Evolutionary conservation across 2,797 vertebrate genomes (phyloP).

Genomic region (Mus minutoides): DNA sequence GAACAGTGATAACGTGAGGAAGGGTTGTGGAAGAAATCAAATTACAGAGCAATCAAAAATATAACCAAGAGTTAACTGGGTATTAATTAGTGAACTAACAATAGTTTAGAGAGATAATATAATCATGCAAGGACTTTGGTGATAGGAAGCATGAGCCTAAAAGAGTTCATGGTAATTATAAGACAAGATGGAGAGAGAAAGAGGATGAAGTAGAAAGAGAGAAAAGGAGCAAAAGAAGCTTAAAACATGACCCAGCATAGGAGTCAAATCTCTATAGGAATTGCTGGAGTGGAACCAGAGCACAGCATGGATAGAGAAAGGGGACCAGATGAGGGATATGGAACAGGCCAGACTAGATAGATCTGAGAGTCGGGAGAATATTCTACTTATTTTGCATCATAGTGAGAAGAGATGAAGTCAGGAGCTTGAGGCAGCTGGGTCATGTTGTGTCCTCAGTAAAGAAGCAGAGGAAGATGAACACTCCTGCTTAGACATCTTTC

Average conservation of each 20-base stretch:
- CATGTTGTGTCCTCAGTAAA: background rate
- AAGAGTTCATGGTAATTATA: background rate
- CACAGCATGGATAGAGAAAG: background rate
- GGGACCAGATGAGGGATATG: accelerated
- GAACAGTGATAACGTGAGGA: background rate
- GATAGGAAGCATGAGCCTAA: background rate
- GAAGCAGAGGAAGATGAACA: background rate
- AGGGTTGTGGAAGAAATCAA: background rate
- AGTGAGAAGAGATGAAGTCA: background rate
- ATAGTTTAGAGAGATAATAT: background rate
- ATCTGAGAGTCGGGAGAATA: background rate
- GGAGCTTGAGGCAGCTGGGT: background rate
- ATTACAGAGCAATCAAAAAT: background rate
- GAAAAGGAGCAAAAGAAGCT: background rate
- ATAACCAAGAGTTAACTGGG: background rate
- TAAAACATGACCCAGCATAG: background rate
- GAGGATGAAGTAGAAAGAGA: background rate
- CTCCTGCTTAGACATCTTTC: background rate
- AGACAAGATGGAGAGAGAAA: background rate
- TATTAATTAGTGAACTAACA: background rate
- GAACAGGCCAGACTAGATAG: background rate
- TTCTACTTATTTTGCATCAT: background rate
- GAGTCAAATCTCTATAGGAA: background rate
- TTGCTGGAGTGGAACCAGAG: background rate
- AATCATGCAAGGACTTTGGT: background rate